Evolutionary conservation across 2,113 vertebrate genomes (phyloP), one percentile per base, ranked within the genome.

Genomic region (Muntiacus muntjak): DNA sequence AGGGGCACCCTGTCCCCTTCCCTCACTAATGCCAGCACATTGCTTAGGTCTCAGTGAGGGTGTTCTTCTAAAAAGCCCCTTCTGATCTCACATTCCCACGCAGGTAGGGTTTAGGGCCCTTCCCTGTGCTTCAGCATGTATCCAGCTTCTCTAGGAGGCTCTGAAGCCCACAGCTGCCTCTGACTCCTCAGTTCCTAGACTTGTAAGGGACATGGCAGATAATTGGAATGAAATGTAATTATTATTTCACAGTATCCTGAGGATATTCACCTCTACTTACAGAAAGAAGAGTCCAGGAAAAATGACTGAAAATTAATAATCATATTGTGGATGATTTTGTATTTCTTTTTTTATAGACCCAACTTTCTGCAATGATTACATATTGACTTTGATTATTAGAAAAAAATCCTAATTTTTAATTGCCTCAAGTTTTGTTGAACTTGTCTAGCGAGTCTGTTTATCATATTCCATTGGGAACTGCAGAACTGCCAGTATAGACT

Each of bases 361-460:
- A 55, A 89, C 83, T 52, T 85, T 96, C 88, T 71, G 12, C 45
- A 67, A 26, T 74, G 17, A 95, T 2, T 13, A 82, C 26, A 9
- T 47, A 67, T 84, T 84, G 50, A 26, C 12, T 89, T 87, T 40
- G 71, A 26, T 19, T 28, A 87, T 57, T 25, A 89, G 78, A 47
- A 91, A 95, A 86, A 89, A 60, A 57, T n/a, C 87, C 94, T 86
- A 83, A 89, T 83, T 96, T 93, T 50, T 30, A 62, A 43, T 52
- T 87, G 89, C 47, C 10, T 89, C 79, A 96, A 81, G 36, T 60
- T 82, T 58, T 84, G 33, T 52, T 54, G 62, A 88, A 60, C 43
- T 86, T 91, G 57, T 83, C 89, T 25, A 64, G 86, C n/a, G 60
- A 10, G 25, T 74, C 26, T 84, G 62, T 28, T 85, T 91, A 40